Evolutionary conservation across 2,113 vertebrate species (phyloP).

Genomic region (Pristiophorus japonicus): DNA sequence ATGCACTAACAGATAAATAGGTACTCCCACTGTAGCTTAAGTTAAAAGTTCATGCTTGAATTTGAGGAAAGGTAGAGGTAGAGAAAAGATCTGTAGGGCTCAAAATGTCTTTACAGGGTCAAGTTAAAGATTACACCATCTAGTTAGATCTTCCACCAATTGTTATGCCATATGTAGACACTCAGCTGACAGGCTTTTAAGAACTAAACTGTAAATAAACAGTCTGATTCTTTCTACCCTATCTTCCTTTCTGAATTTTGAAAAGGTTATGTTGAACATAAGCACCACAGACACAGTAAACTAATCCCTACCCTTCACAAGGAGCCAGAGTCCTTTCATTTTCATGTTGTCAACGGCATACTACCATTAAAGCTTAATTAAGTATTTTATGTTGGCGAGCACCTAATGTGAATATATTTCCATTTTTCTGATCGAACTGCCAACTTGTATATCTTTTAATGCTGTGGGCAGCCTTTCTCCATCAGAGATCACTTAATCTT

Average conservation of each 20-base stretch:
- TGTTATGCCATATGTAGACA: neutral
- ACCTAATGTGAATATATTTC: neutral
- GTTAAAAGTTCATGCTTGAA: neutral
- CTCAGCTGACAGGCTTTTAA: neutral
- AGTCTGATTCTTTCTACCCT: neutral
- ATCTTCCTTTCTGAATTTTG: neutral
- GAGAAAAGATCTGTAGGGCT: neutral
- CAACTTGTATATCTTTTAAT: neutral
- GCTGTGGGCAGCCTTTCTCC: neutral
- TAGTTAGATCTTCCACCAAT: neutral
- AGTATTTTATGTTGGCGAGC: neutral
- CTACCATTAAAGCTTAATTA: constrained; percentile 3
- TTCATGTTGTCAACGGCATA: no score
- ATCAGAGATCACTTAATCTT: constrained; percentile 11
- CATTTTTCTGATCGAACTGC: neutral
- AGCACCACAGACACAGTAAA: neutral
- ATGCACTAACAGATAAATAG: neutral
- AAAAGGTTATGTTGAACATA: neutral
- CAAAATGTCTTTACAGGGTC: neutral
- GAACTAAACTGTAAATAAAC: neutral
- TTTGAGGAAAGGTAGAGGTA: no score
- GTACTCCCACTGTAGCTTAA: neutral
- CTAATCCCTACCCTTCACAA: neutral
- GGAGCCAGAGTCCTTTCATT: neutral
- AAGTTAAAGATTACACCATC: neutral